Base-by-base conservation (phyloP, 2,113 vertebrate genomes). In the Elephantulus edwardii region DNA sequence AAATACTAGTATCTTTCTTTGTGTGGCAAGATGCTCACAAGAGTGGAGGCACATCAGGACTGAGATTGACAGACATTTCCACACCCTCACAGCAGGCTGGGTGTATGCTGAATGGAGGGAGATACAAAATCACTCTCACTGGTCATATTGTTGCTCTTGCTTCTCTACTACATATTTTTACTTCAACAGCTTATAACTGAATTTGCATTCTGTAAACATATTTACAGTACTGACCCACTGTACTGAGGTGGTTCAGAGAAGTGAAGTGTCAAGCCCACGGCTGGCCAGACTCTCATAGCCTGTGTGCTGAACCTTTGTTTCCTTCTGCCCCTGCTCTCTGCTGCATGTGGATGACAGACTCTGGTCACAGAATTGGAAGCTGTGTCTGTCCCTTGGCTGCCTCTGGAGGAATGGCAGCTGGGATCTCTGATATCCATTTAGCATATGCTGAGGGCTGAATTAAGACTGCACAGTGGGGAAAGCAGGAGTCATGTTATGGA, bases 341-440 rank as follows among this genome's bases (percentile, higher is more conserved):
- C 44, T 62, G 52, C n/a, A 2, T 9, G 4, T 62, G 48, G 71
- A 86, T 3, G 1, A 24, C 1, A 48, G 62, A 7, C 64, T 92
- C 90, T 60, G 42, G 86, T 76, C 33, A 1, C 0, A 12, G 68
- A 86, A 89, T 48, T 70, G 88, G 85, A 94, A 95, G 90, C 80
- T 8, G 71, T 83, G 76, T 76, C 83, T 83, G 76, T 76, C 83
- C 76, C 86, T 17, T 86, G 86, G 83, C 88, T 42, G 82, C 83
- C 60, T 94, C 83, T 56, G 56, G 54, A 58, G 90, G 84, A 58
- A 83, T 86, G 75, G 48, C 38, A 20, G 54, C 2, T 46, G 64
- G 44, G 46, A 52, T n/a, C n/a, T 54, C 50, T 42, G 38, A 42
- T n/a, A 16, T 80, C 30, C 22, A 44, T 14, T 4, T 8, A 20